Conservation (phyloP, 53 echinoderm and acorn worm genomes). For the Echinarachnius parma region DNA sequence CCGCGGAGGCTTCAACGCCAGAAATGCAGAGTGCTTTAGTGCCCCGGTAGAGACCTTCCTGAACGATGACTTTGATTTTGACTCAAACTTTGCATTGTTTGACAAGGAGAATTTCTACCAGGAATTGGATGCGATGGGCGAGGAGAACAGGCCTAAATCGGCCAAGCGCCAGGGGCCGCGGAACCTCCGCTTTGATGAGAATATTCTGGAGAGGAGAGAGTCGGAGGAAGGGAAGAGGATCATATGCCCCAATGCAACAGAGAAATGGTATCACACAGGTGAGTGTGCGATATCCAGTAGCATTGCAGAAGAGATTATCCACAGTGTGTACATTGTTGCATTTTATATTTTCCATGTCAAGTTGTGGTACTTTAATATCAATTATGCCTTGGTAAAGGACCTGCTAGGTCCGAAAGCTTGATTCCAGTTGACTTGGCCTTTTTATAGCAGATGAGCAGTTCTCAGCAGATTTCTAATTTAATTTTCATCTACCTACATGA, state of each 20-base stretch:
- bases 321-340: no score
- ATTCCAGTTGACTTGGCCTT: no score
- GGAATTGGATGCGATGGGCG: conserved; percentile 54
- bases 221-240: conserved; percentile 55
- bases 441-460: no score
- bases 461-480: no score
- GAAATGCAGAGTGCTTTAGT: conserved; percentile 85
- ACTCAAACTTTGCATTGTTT: conserved; percentile 80
- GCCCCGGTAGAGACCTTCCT: conserved; percentile 76
- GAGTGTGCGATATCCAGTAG: no score
- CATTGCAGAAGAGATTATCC: no score
- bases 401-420: no score
- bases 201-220: conserved; percentile 60
- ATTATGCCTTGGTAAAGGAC: no score
- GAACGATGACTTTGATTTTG: conserved; percentile 91
- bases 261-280: conserved; percentile 38
- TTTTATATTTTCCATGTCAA: no score
- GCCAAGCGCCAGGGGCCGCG: conserved; percentile 39
- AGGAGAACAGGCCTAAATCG: conserved; percentile 43
- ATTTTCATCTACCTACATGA: no score
- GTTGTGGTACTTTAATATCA: no score
- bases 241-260: conserved; percentile 12
- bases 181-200: conserved; percentile 70
- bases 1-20: conserved; percentile 56
- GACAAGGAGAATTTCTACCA: conserved; percentile 87